Conservation (phyloP, 2,113 vertebrate species). For the Perca schrenkii region DNA sequence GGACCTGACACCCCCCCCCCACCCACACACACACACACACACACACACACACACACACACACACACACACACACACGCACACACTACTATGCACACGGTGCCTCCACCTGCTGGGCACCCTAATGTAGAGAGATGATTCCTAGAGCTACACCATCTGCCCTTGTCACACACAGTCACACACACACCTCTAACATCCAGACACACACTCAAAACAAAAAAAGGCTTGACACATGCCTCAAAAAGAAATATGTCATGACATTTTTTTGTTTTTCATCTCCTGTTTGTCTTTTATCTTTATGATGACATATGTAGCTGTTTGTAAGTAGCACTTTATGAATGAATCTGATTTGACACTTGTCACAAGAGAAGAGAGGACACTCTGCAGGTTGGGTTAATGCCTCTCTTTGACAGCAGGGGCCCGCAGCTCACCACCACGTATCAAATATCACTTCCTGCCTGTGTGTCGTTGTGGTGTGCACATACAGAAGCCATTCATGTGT, state of each 20-base stretch:
- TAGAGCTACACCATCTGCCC: conserved; percentile 78
- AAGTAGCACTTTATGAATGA: conserved; percentile 13
- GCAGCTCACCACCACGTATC: background rate
- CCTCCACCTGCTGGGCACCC: conserved; percentile 68
- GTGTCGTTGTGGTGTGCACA: background rate
- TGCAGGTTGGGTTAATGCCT: conserved; percentile 33
- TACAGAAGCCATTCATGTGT: conserved; percentile 1
- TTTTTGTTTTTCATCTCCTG: background rate
- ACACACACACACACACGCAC: background rate
- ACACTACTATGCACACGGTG: conserved; percentile 22
- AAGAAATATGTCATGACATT: background rate
- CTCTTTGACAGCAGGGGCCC: conserved; percentile 26
- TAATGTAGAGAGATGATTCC: conserved; percentile 71
- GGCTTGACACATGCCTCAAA: background rate
- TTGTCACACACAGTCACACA: conserved; percentile 26
- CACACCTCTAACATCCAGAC: conserved; percentile 24
- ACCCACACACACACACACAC: conserved; percentile 11
- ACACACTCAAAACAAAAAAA: background rate
- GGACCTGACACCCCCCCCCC: conserved; percentile 26
- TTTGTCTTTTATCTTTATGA: background rate
- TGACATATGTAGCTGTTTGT: background rate
- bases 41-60: background rate
- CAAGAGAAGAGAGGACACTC: background rate
- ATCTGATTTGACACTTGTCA: conserved; percentile 24
- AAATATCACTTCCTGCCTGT: conserved; percentile 22